phyloP scores from a whole-genome alignment of 2,113 vertebrate genomes.

The Aptenodytes forsteri region DNA sequence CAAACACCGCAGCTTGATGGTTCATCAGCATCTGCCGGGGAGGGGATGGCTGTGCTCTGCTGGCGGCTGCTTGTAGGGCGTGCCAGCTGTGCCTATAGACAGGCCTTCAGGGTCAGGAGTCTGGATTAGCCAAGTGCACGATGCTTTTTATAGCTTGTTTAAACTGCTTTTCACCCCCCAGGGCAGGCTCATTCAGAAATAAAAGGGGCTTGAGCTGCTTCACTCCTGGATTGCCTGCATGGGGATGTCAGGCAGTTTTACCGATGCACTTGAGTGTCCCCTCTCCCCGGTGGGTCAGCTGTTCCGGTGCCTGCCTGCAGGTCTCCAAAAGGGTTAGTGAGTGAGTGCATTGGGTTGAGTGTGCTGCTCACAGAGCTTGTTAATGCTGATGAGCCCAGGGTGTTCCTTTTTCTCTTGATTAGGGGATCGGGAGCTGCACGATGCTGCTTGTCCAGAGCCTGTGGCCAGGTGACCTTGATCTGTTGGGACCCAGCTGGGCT shows the following conservation, averaged over 20 bases:
- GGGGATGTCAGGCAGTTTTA: not conserved
- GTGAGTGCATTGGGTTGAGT: not conserved
- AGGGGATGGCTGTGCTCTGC: not conserved
- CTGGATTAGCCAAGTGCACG: fast-evolving
- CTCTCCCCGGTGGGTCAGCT: not conserved
- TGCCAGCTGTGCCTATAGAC: not conserved
- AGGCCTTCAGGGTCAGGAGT: not conserved
- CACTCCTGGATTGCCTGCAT: fast-evolving
- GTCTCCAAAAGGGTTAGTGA: not conserved
- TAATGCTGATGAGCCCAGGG: not conserved
- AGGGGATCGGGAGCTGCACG: not conserved
- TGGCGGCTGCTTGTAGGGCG: not conserved
- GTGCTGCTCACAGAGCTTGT: not conserved
- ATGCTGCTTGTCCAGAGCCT: not conserved
- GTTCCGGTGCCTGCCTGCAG: not conserved
- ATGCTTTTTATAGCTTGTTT: not conserved
- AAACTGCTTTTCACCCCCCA: not conserved
- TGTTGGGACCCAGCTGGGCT: not conserved
- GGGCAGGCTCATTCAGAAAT: not conserved
- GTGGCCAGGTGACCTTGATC: not conserved
- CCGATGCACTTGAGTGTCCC: not conserved
- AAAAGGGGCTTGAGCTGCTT: not conserved
- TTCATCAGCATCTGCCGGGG: not conserved
- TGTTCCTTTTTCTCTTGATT: not conserved
- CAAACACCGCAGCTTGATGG: not conserved